phyloP scores from a whole-genome alignment of 2,888 invertebrate genomes.

The Leptopterna dolabrata region DNA sequence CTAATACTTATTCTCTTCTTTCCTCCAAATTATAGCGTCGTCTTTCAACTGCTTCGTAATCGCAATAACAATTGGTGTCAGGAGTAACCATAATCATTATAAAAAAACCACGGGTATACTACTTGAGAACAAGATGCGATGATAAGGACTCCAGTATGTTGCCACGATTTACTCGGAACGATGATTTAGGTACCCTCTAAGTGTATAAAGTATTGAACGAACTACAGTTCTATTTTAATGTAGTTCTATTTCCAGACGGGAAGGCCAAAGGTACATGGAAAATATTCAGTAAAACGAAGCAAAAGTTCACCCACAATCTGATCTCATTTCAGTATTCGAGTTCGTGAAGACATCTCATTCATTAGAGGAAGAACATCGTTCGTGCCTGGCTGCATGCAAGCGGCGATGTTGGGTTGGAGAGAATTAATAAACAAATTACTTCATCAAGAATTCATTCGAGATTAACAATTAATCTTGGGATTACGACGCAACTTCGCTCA shows the following conservation, averaged over 20 bases:
- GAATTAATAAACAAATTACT: not conserved
- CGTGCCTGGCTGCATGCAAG: not conserved
- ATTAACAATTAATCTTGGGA: not conserved
- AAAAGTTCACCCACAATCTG: not conserved
- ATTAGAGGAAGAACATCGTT: not conserved
- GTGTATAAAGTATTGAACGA: too few relatives aligned
- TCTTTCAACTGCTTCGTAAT: too few relatives aligned
- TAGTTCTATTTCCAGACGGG: not conserved
- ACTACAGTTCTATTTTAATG: not conserved
- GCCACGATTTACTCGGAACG: too few relatives aligned
- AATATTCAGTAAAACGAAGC: not conserved
- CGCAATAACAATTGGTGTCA: too few relatives aligned
- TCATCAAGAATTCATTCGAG: not conserved
- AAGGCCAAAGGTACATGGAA: not conserved
- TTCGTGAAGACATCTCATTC: not conserved
- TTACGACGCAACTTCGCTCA: not conserved
- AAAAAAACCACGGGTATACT: too few relatives aligned
- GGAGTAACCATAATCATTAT: too few relatives aligned
- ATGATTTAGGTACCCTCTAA: too few relatives aligned
- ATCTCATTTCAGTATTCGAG: not conserved
- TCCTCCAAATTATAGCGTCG: too few relatives aligned
- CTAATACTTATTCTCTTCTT: too few relatives aligned
- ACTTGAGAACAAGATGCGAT: too few relatives aligned
- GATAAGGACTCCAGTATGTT: too few relatives aligned
- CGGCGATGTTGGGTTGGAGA: not conserved